Base-by-base conservation (phyloP, 2,113 vertebrate genomes). In the Vidua macroura region DNA sequence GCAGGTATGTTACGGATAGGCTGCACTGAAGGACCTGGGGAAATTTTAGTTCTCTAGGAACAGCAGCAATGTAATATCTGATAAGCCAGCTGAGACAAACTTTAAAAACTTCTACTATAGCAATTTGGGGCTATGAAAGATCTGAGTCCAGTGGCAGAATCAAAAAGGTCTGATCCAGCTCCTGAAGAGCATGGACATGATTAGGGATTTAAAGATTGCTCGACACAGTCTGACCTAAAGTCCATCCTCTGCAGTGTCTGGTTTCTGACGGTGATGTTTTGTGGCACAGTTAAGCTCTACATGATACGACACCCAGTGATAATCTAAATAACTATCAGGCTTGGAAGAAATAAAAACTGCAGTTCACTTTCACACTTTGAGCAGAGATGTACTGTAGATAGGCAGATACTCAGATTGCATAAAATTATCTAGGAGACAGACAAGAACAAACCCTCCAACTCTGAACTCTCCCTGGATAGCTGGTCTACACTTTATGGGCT, bases 1-100 rank as follows among this genome's bases (percentile, higher is more conserved):
- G 85, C 96, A 95, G 94, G 92, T 96, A 64, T 95, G 96, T 95
- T 96, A 96, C 83, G 11, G 86, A 85, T 92, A 86, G 95, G 75
- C 88, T 95, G 63, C 66, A 70, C 41, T 56, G 84, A 92, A 93
- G 86, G 64, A 96, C 85, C 89, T 74, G 88, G 89, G 92, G 92
- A 96, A 94, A 95, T 91, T 88, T 84, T 52, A 83, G 88, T 51
- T 95, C 78, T 75, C 64, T 87, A 74, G 72, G 53, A 96, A 68
- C 66, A 96, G 77, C 27, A 7, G 56, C 52, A 96, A 86, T 86
- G 43, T 72, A 92, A 90, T 92, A 81, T 75, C 74, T 89, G 87
- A 81, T 87, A 88, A 89, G 18, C 37, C 41, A 67, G 77, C 60
- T 78, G 78, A 83, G 69, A 85, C 69, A 92, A 79, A 49, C 69